Evolutionary conservation across 2,113 vertebrate genomes (phyloP).

Genomic region (Albula goreensis): DNA sequence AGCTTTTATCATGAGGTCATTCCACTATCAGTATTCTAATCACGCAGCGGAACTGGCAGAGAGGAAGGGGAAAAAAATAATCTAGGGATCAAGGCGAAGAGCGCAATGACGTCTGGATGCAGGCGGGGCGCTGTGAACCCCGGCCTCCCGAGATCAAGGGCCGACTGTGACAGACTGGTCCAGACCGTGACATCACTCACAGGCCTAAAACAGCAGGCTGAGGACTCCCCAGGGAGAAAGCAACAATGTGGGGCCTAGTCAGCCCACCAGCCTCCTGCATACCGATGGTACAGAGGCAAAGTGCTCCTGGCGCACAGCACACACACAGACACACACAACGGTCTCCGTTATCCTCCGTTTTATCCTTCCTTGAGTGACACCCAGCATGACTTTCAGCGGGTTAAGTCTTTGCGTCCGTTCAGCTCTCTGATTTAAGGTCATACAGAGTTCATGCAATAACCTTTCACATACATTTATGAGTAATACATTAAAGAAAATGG

Average conservation of each 20-base stretch:
- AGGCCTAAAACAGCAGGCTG: neutral
- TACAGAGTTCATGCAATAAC: no score
- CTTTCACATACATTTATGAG: no score
- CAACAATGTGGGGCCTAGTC: no score
- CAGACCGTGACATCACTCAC: neutral
- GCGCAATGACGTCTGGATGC: no score
- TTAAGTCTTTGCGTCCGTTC: neutral
- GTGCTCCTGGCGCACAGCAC: neutral
- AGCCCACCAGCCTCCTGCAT: no score
- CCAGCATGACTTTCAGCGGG: no score
- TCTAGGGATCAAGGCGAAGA: neutral
- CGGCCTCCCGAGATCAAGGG: neutral
- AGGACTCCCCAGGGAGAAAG: no score
- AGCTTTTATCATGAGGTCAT: neutral
- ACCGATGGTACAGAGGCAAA: neutral
- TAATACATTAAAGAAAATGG: no score
- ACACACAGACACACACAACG: neutral
- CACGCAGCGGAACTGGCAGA: neutral
- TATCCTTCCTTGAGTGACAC: no score
- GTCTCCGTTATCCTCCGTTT: neutral
- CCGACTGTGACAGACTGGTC: neutral
- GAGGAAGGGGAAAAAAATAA: neutral
- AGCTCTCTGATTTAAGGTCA: no score
- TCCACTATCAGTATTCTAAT: neutral
- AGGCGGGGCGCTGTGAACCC: neutral